phyloP scores from a whole-genome alignment of 2,888 invertebrate species.

The Andrena bicolor region DNA sequence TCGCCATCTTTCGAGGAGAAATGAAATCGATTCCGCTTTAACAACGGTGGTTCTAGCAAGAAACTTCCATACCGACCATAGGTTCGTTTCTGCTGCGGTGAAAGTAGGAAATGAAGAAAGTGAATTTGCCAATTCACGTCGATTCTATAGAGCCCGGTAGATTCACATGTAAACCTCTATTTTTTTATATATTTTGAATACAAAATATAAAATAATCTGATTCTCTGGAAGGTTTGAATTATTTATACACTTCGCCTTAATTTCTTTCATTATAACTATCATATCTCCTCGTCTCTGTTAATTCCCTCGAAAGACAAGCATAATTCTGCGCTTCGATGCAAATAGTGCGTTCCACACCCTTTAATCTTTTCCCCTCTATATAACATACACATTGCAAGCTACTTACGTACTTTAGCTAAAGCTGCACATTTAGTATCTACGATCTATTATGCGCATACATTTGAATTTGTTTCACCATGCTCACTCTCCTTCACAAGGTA shows the following conservation, averaged over 20 bases:
- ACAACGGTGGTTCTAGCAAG: slow-evolving; percentile 25
- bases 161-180: background rate
- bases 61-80: slow-evolving; percentile 70
- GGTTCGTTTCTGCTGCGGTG: slow-evolving; percentile 45
- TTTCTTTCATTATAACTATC: background rate
- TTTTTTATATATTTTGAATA: background rate
- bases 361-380: background rate
- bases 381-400: slow-evolving; percentile 3
- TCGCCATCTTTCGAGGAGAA: slow-evolving; percentile 59
- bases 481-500: slow-evolving; percentile 35
- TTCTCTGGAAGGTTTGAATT: background rate
- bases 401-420: slow-evolving; percentile 24
- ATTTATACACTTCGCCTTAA: background rate
- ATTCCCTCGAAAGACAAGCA: background rate
- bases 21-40: slow-evolving; percentile 17
- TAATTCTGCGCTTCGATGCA: background rate
- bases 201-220: background rate
- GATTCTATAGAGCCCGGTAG: background rate
- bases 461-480: slow-evolving; percentile 51
- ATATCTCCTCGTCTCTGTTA: background rate
- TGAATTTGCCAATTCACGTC: background rate
- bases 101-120: slow-evolving; percentile 56
- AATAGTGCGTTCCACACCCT: background rate
- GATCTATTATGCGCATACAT: slow-evolving; percentile 69
- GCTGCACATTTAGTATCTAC: slow-evolving; percentile 51